Percentiles rank a stretch among this genome's conserved stretches.
Conservation (phyloP, 2,888 invertebrate species). For the Machimus rusticus region DNA sequence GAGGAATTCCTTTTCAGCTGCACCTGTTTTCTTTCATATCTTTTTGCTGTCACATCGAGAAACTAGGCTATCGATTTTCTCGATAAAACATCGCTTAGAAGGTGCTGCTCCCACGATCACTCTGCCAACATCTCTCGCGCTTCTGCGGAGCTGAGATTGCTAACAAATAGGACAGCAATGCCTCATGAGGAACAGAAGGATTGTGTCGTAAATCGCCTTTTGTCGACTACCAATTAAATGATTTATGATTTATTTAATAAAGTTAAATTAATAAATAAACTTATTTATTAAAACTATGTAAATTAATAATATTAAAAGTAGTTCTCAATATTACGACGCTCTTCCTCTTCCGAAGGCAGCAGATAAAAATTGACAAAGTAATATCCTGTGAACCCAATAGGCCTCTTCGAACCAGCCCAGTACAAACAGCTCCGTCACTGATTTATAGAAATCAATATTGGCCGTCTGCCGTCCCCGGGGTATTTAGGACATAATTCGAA, state of each 20-base stretch:
- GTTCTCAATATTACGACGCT: not conserved
- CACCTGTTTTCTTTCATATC: not conserved
- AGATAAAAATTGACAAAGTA: not conserved
- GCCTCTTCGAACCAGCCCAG: not conserved
- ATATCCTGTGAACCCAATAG: not conserved
- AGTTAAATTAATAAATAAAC: too few species aligned
- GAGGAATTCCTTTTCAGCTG: not conserved
- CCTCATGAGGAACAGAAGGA: not conserved
- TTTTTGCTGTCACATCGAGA: not conserved
- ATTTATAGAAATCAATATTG: not conserved
- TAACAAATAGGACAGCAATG: not conserved
- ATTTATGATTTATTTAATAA: too few species aligned
- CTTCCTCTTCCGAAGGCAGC: not conserved
- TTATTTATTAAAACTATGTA: too few species aligned
- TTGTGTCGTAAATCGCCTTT: not conserved
- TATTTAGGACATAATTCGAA: not conserved
- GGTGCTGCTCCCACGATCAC: not conserved
- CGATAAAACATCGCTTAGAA: not conserved
- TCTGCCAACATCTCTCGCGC: not conserved
- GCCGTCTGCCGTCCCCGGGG: not conserved
- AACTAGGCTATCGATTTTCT: not conserved
- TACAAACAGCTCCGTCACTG: not conserved
- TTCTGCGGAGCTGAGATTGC: not conserved
- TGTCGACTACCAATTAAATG: not conserved
- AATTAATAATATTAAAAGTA: not conserved